Conservation (phyloP, 2,888 invertebrate species). For the Morpho helenor region DNA sequence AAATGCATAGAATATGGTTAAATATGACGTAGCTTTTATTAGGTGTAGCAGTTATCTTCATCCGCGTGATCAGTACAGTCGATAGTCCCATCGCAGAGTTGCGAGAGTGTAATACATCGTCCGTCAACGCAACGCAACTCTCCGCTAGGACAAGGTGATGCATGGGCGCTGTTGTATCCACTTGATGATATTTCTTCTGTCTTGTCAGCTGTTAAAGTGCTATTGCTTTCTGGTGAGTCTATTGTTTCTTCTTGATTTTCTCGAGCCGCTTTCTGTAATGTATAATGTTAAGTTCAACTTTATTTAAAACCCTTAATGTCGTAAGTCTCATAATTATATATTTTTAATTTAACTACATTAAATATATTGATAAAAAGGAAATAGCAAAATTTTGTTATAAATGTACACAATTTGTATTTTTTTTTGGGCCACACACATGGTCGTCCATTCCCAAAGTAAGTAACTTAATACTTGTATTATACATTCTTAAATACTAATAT, state of each 20-base stretch:
- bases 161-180: slow-evolving; percentile 47
- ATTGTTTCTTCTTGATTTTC: slow-evolving; percentile 31
- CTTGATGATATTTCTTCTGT: slow-evolving; percentile 27
- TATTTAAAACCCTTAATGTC: no score
- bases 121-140: slow-evolving; percentile 82
- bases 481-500: no score
- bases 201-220: slow-evolving; percentile 32
- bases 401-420: no score
- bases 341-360: no score
- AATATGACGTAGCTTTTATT: slow-evolving; percentile 28
- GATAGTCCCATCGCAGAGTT: slow-evolving; percentile 80
- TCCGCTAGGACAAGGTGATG: slow-evolving; percentile 72
- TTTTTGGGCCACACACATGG: no score
- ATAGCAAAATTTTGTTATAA: no score
- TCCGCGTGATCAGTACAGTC: slow-evolving; percentile 83
- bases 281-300: no score
- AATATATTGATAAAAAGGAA: no score
- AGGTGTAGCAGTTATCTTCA: slow-evolving; percentile 81
- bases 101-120: slow-evolving; percentile 80
- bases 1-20: no score
- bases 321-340: no score
- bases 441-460: no score
- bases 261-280: slow-evolving; percentile 46
- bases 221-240: slow-evolving; percentile 40
- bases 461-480: no score